phyloP scores from a whole-genome alignment of 2,888 invertebrate species.

The Meiosimyza platycephala region DNA sequence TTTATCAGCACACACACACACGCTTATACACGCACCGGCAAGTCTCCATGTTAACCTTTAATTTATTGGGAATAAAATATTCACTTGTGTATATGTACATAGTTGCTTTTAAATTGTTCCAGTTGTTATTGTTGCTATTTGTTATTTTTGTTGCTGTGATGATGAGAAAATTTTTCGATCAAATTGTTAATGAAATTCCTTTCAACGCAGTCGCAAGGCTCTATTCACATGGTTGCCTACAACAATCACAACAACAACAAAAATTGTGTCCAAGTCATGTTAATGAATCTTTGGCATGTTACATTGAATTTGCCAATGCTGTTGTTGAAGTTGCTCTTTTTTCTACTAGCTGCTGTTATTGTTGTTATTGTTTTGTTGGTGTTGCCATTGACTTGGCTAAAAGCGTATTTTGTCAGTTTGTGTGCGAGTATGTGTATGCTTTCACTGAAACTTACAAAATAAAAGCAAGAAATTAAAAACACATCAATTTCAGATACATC shows the following conservation, averaged over 20 bases:
- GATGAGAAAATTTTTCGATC: background rate
- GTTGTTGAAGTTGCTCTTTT: background rate
- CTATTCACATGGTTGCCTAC: too few species aligned
- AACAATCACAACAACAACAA: background rate
- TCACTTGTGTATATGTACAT: too few species aligned
- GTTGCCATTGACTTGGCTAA: background rate
- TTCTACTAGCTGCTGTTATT: background rate
- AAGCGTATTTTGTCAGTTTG: background rate
- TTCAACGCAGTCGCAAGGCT: background rate
- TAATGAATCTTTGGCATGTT: conserved; percentile 15
- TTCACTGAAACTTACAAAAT: too few species aligned
- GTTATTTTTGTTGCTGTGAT: too few species aligned
- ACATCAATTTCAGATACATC: too few species aligned
- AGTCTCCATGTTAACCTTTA: too few species aligned
- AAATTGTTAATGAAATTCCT: conserved; percentile 10
- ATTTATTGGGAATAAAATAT: too few species aligned
- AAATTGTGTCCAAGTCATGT: conserved; percentile 9
- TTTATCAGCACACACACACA: too few species aligned
- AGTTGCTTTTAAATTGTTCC: too few species aligned
- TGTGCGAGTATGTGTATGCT: background rate
- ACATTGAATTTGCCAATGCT: background rate
- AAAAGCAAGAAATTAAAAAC: too few species aligned
- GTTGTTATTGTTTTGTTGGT: background rate
- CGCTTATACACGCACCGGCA: too few species aligned
- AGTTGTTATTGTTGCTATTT: too few species aligned